Evolutionary conservation across 23 tunicate genomes (phyloP).

Genomic region (Phallusia fumigata): DNA sequence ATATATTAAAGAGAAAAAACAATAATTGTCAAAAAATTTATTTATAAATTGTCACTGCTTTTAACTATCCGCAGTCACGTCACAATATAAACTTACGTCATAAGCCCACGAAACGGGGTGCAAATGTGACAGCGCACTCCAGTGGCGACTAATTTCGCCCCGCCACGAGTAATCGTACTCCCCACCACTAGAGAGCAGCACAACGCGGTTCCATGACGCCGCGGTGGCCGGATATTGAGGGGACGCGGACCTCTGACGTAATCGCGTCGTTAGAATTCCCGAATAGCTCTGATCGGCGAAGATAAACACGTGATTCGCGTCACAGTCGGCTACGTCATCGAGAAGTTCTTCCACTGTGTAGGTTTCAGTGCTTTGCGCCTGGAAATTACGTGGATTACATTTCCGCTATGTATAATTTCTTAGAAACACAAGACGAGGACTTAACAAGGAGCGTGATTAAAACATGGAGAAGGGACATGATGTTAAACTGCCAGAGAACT

Average conservation of each 20-base stretch:
- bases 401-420: too few relatives aligned
- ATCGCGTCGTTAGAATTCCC: conserved; percentile 22
- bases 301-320: conserved; percentile 58
- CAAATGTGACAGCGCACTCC: conserved; percentile 38
- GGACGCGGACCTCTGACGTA: conserved; percentile 21
- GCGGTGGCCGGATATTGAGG: background rate
- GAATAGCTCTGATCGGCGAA: conserved; percentile 85
- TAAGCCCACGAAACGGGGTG: conserved; percentile 41
- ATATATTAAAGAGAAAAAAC: too few relatives aligned
- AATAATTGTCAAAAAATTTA: too few relatives aligned
- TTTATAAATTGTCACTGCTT: too few relatives aligned
- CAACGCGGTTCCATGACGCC: conserved; percentile 35
- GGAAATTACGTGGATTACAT: background rate
- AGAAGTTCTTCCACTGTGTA: conserved; percentile 47
- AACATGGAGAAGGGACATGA: too few relatives aligned
- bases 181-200: conserved; percentile 50
- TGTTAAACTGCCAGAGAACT: too few relatives aligned
- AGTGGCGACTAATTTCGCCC: conserved; percentile 37
- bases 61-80: too few relatives aligned
- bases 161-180: conserved; percentile 45
- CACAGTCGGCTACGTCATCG: conserved; percentile 42
- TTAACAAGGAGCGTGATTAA: too few relatives aligned
- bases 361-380: conserved; percentile 44
- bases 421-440: too few relatives aligned
- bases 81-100: conserved; percentile 22